Percentiles rank a stretch among this genome's conserved stretches.
Evolutionary conservation across 2,888 invertebrate genomes (phyloP).

Genomic region (Euclidia mi): DNA sequence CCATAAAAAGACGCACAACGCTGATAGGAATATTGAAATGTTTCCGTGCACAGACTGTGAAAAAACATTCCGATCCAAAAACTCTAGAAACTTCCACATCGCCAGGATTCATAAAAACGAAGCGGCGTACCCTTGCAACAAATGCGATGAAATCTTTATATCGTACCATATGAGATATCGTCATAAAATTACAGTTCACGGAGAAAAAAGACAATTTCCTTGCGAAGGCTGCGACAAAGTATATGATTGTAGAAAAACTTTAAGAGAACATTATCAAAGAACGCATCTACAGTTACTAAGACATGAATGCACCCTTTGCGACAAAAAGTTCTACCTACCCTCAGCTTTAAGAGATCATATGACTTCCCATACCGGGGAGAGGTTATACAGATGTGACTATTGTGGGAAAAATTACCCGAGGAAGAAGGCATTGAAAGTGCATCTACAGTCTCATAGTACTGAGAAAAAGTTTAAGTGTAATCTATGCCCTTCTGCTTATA

Average conservation of each 20-base stretch:
- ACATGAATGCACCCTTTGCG: conserved; percentile 79
- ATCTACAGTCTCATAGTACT: conserved; percentile 83
- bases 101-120: conserved; percentile 60
- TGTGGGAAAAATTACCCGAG: conserved; percentile 88
- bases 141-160: conserved; percentile 53
- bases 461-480: conserved; percentile 86
- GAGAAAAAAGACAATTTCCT: conserved; percentile 59
- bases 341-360: conserved; percentile 82
- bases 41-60: conserved; percentile 76
- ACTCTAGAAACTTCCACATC: conserved; percentile 58
- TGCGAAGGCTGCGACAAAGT: conserved; percentile 69
- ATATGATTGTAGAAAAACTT: conserved; percentile 63
- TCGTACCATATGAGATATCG: conserved; percentile 56
- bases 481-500: conserved; percentile 80
- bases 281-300: conserved; percentile 65
- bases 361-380: conserved; percentile 85
- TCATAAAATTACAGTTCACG: conserved; percentile 67
- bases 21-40: conserved; percentile 53
- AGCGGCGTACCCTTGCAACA: conserved; percentile 61
- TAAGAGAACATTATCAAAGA: conserved; percentile 66
- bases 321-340: conserved; percentile 73
- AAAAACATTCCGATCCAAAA: conserved; percentile 62
- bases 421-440: conserved; percentile 78
- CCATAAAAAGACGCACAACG: conserved; percentile 66
- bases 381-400: conserved; percentile 82